phyloP scores from a whole-genome alignment of 2,113 vertebrate genomes.

The Scophthalmus maximus region DNA sequence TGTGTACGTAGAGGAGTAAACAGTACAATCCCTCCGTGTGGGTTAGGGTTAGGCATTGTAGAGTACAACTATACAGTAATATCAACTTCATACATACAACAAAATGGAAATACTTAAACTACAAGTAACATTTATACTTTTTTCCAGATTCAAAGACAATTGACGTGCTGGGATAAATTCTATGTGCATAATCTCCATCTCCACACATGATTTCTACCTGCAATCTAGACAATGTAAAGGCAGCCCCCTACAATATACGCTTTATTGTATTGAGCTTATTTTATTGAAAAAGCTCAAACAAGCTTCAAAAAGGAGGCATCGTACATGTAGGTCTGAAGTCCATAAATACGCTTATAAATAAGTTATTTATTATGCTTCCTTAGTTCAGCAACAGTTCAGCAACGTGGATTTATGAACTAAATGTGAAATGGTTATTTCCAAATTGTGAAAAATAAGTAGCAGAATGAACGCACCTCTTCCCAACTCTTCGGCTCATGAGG shows the following conservation, averaged over 20 bases:
- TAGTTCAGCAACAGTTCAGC: slow-evolving; percentile 33
- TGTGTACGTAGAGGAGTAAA: not conserved
- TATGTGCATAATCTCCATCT: not conserved
- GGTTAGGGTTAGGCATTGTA: not conserved
- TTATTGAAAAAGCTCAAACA: slow-evolving; percentile 17
- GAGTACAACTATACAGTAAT: not conserved
- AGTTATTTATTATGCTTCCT: slow-evolving; percentile 9
- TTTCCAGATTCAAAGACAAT: not conserved
- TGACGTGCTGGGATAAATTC: not conserved
- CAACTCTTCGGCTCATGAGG: slow-evolving; percentile 25
- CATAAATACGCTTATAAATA: slow-evolving; percentile 35
- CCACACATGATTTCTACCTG: too few relatives aligned
- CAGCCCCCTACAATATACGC: not conserved
- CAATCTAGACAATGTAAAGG: not conserved
- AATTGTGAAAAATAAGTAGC: slow-evolving; percentile 41
- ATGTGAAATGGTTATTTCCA: slow-evolving; percentile 50
- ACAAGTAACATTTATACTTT: not conserved
- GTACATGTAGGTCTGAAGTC: slow-evolving; percentile 36
- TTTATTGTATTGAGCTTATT: not conserved
- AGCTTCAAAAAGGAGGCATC: slow-evolving; percentile 17
- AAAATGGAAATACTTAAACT: not conserved
- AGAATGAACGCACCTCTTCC: slow-evolving; percentile 30
- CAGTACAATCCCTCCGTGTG: not conserved
- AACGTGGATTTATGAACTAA: slow-evolving; percentile 32
- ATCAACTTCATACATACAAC: not conserved